These are phyloP conservation scores for Agrochola litura DNA, from an alignment of 2,888 invertebrate genomes.

Conservation along the genomic window DNA sequence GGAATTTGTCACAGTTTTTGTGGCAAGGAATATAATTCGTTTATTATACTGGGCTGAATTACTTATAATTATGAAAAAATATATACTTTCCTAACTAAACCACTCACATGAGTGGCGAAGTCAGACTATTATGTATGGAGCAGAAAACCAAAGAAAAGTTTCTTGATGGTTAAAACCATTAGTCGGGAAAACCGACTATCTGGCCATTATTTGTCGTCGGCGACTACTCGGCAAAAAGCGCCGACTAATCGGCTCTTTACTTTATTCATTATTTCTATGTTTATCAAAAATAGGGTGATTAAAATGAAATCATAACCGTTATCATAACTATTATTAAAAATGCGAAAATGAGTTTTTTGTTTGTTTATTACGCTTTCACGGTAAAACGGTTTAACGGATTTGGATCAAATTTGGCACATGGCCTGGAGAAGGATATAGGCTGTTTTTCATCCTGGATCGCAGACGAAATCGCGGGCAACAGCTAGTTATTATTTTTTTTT, in stretches of 20 bases:
- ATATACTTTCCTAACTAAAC: neutral
- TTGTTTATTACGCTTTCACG: too few relatives aligned
- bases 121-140: neutral
- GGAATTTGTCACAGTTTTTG: neutral
- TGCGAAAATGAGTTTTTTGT: too few relatives aligned
- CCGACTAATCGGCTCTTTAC: neutral
- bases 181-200: neutral
- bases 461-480: too few relatives aligned
- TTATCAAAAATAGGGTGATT: neutral
- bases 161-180: too few relatives aligned
- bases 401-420: too few relatives aligned
- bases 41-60: neutral
- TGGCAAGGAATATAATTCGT: neutral
- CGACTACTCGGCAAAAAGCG: neutral
- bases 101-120: neutral
- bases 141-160: neutral
- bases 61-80: neutral
- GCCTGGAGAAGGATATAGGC: too few relatives aligned
- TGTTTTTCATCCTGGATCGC: too few relatives aligned
- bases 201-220: neutral
- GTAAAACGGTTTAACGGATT: too few relatives aligned
- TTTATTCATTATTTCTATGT: neutral
- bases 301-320: neutral
- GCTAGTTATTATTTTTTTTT: neutral
- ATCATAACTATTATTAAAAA: neutral